A percentile compares a stretch with the other conserved stretches of the same genome.
Conservation (phyloP, 2,113 vertebrate genomes). For the Antechinus stuartii region DNA sequence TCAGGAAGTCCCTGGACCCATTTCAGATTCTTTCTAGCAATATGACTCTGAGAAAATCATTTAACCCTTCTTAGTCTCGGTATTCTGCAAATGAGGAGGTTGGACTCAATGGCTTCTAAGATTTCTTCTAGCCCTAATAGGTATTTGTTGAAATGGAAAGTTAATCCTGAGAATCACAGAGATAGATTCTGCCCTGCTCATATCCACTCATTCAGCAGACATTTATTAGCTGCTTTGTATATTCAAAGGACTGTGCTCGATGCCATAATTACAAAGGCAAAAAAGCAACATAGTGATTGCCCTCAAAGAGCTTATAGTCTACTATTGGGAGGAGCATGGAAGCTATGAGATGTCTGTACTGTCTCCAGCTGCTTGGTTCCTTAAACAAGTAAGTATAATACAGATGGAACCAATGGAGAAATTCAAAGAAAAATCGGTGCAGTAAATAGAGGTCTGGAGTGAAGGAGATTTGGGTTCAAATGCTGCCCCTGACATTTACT, state of each 20-base stretch:
- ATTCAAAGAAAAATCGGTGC: background rate
- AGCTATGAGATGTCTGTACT: background rate
- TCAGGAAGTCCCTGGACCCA: background rate
- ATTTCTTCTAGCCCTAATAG: background rate
- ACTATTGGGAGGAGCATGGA: background rate
- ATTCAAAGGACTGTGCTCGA: background rate
- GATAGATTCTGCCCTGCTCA: background rate
- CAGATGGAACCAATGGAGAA: background rate
- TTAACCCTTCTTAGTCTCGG: background rate
- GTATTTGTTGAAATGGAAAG: background rate
- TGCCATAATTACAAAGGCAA: background rate
- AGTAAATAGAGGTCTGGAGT: background rate
- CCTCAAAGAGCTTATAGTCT: background rate
- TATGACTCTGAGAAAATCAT: background rate
- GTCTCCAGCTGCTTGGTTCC: background rate
- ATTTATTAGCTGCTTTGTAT: background rate
- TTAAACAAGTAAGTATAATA: background rate
- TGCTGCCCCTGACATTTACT: background rate
- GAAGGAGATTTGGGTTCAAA: background rate
- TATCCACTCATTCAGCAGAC: background rate
- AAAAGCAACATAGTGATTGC: background rate
- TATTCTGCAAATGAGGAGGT: background rate
- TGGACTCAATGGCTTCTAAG: background rate
- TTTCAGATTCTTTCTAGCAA: background rate
- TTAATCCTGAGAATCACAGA: background rate